Evolutionary conservation across 2,888 invertebrate species (phyloP).

Genomic region (Leuctra nigra): DNA sequence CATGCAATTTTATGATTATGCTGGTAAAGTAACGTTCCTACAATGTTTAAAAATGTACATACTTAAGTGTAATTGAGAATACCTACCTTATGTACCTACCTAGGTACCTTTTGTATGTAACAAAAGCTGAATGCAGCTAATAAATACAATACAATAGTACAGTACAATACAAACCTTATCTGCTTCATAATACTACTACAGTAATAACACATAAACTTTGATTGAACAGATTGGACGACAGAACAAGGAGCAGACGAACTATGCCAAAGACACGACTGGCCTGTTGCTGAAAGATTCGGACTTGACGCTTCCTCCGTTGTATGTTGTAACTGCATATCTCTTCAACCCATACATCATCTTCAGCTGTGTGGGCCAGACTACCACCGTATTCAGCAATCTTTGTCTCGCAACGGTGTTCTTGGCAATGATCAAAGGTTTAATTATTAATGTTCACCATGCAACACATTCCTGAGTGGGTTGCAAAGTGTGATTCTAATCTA

Average conservation of each 20-base stretch:
- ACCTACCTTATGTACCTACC: too few relatives aligned
- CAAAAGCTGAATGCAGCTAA: too few relatives aligned
- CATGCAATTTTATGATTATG: constrained; percentile 58
- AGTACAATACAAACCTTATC: background rate
- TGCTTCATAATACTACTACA: background rate
- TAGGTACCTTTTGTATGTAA: too few relatives aligned
- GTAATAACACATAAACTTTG: too few relatives aligned
- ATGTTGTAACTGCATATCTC: constrained; percentile 71
- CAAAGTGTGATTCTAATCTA: background rate
- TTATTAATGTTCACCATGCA: background rate
- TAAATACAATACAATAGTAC: too few relatives aligned
- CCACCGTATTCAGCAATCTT: constrained; percentile 86
- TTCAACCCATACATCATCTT: constrained; percentile 85
- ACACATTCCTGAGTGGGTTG: background rate
- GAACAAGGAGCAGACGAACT: constrained; percentile 43
- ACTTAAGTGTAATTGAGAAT: too few relatives aligned
- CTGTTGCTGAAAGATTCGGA: constrained; percentile 51
- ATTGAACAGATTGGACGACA: constrained; percentile 40
- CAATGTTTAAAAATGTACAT: too few relatives aligned
- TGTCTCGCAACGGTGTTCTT: constrained; percentile 64
- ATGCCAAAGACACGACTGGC: constrained; percentile 51
- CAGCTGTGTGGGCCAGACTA: constrained; percentile 82
- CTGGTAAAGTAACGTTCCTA: constrained; percentile 39
- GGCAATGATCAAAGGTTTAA: constrained; percentile 54
- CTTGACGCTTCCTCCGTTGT: constrained; percentile 54